Conservation (phyloP, 2,113 vertebrate species). For the Choloepus hoffmanni region DNA sequence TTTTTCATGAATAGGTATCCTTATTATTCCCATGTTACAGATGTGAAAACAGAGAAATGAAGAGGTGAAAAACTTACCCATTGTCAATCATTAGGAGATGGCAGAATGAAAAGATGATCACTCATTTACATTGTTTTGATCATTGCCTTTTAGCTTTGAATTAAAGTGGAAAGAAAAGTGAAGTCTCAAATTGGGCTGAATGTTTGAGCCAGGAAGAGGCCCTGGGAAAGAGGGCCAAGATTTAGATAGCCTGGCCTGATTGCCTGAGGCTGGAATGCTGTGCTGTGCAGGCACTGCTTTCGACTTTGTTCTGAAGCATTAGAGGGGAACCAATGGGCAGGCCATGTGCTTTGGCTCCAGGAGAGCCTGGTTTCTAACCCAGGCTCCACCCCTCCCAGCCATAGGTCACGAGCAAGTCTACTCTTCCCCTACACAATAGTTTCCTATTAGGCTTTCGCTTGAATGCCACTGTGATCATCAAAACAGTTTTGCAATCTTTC, state of each 20-base stretch:
- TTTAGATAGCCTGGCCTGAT: conserved; percentile 82
- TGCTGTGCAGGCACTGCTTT: too few relatives aligned
- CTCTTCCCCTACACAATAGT: background rate
- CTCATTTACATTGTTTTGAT: background rate
- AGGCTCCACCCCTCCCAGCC: background rate
- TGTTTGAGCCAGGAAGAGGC: conserved; percentile 51
- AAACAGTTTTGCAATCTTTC: background rate
- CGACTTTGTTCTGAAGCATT: background rate
- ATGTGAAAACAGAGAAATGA: background rate
- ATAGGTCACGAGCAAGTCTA: background rate
- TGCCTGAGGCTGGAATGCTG: background rate
- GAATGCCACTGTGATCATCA: background rate
- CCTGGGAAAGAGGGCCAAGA: conserved; percentile 78
- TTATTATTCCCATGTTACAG: background rate
- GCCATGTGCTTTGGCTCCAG: background rate
- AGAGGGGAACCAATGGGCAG: background rate
- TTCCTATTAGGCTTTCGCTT: background rate
- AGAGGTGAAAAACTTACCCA: background rate
- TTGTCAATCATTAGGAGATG: background rate
- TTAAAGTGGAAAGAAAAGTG: conserved; percentile 82
- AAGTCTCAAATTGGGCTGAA: conserved; percentile 67
- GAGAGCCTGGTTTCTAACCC: background rate
- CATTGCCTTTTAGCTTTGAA: conserved; percentile 82
- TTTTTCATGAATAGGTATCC: background rate
- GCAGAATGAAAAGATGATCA: background rate